Conservation (phyloP, 2,888 invertebrate species). For the Hemithea aestivaria region DNA sequence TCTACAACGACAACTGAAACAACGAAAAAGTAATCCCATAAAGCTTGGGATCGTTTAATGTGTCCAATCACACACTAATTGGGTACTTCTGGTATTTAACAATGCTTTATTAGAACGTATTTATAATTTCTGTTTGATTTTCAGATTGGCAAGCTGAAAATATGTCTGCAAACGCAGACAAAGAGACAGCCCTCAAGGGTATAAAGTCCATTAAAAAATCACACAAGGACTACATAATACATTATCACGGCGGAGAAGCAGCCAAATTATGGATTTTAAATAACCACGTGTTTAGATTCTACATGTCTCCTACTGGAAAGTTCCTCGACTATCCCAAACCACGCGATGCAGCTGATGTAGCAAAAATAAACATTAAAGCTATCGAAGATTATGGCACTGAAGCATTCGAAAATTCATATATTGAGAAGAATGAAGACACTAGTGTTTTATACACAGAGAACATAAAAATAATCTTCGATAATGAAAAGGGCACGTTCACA, state of each 20-base stretch:
- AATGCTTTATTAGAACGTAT: no score
- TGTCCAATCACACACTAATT: no score
- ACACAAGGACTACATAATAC: slow-evolving; percentile 43
- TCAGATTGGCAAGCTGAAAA: slow-evolving; percentile 8
- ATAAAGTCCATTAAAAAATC: slow-evolving; percentile 48
- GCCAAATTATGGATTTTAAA: slow-evolving; percentile 57
- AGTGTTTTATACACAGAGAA: slow-evolving; percentile 51
- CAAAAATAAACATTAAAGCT: slow-evolving; percentile 55
- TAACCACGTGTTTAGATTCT: slow-evolving; percentile 60
- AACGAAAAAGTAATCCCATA: no score
- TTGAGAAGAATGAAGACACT: slow-evolving; percentile 35
- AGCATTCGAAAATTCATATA: slow-evolving; percentile 46
- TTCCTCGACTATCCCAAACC: slow-evolving; percentile 62
- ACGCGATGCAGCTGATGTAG: slow-evolving; percentile 47
- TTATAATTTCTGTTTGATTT: slow-evolving; percentile 4
- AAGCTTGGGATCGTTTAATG: no score
- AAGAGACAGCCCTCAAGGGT: slow-evolving; percentile 31
- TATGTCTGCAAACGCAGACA: slow-evolving; percentile 17
- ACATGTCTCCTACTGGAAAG: slow-evolving; percentile 56
- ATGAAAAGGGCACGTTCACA: slow-evolving; percentile 47
- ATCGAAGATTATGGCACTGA: slow-evolving; percentile 48
- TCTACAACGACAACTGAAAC: no score
- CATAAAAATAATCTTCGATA: slow-evolving; percentile 55
- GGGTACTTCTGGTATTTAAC: no score
- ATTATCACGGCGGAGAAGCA: slow-evolving; percentile 50